Base-by-base conservation (phyloP, 2,797 vertebrate genomes). In the Lagocephalus sceleratus region DNA sequence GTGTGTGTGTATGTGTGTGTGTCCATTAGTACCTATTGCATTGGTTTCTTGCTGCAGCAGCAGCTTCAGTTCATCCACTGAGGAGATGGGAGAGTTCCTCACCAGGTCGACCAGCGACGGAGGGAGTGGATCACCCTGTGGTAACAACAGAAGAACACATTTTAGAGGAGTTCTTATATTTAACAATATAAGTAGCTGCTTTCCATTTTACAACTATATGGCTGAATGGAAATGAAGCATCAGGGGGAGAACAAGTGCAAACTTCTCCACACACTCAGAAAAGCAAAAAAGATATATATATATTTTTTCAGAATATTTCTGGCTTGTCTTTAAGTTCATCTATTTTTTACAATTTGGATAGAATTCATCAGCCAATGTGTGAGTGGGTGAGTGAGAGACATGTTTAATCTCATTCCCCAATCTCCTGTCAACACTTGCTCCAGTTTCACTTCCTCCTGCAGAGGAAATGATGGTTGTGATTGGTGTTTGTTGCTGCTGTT, bases 41-140 rank as follows among this genome's bases (percentile, higher is more conserved):
- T 90, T 88, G 80, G 92, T 87, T 35, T 75, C 91, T 66, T 91
- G 88, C 83, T 54, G 89, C 81, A 95, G 91, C 82, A 95, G 89
- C 38, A 84, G 90, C 83, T 92, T 93, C 73, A 98, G 90, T 79
- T 97, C 94, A 7, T 92, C 91, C 55, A 96, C 91, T 56, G 95
- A 94, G 55, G 89, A 91, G 83, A 98, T 91, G 2, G 93, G 89
- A 67, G 88, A 90, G 81, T 86, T 90, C 71, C 90, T 90, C 87
- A 98, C 89, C 84, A 96, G 87, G 85, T 96, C 87, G 54, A 95
- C 93, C 83, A 98, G 89, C 57, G 94, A 93, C 67, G 88, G 82
- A 0, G 95, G 94, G 79, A 98, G 92, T 56, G 93, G 91, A 56
- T 96, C 94, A 54, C 92, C 92, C 95, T 97, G 91, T 35, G 32